Evolutionary conservation across 2,888 invertebrate genomes (phyloP), one percentile per base, ranked within the genome.

Genomic region (Melolontha melolontha): DNA sequence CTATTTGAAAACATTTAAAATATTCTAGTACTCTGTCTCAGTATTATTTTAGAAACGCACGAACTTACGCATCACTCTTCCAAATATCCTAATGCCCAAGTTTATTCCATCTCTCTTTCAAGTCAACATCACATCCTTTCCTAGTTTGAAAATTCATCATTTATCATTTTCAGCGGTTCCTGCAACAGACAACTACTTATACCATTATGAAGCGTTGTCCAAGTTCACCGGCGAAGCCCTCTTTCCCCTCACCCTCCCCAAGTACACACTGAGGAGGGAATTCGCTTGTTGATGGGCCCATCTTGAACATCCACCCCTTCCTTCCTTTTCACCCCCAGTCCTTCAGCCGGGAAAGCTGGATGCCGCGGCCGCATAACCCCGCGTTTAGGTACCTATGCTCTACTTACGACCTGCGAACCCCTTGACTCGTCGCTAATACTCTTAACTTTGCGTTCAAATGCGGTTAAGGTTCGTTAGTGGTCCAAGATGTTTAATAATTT

Each of bases 201-300:
- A 70, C 72, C 72, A 74, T 74, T 73, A 74, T 73, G 73, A 72
- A 73, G 73, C 71, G 71, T 66, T 73, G 73, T 72, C 73, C 73
- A 73, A 73, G 70, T 72, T 72, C 39, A 6, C 8, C 54, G 8
- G 17, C 54, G 12, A 70, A 70, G 6, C 34, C 34, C 10, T 34
- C 6, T 6, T 1, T 6, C 34, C 34, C 8, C 8, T 10, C 34
- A 2, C 7, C 1, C 8, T 1, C 1, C 7, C 6, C 34, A 6
- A 6, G 10, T 10, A 34, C 7, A 6, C 8, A 34, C 1, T 6
- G 7, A 10, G 6, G 34, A 8, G 34, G 34, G 7, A 8, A 10
- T 34, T 50, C 27, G 11, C 44, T 27, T 12, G 39, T 11, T 39
- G 63, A 49, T 27, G 63, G 17, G 49, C 14, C 11, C 16, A 14